A percentile compares a stretch with the other conserved stretches of the same genome.
phyloP scores from a whole-genome alignment of 2,113 vertebrate genomes.

The Scatophagus argus region DNA sequence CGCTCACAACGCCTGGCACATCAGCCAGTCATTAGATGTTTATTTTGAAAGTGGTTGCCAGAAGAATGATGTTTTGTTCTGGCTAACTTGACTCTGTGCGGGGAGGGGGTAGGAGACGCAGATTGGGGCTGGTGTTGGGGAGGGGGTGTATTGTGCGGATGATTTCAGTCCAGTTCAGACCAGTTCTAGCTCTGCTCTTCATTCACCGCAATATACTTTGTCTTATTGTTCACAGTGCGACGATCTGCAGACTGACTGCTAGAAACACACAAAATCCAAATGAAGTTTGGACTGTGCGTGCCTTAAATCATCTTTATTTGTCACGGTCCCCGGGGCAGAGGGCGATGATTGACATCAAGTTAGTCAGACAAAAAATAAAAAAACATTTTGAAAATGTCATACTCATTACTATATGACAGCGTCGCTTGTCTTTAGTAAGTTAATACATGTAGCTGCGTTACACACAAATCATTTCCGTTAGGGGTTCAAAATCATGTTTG shows the following conservation, averaged over 20 bases:
- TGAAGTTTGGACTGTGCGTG: neutral
- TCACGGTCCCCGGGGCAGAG: neutral
- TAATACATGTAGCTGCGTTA: too few species aligned
- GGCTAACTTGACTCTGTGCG: rapidly evolving
- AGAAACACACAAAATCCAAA: neutral
- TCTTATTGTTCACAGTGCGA: conserved; percentile 48
- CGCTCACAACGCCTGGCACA: neutral
- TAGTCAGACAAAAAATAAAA: conserved; percentile 4
- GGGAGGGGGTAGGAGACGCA: conserved; percentile 34
- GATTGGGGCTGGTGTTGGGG: neutral
- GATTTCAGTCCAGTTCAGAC: conserved; percentile 86
- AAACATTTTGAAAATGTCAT: too few species aligned
- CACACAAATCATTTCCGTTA: neutral
- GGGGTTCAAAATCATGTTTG: neutral
- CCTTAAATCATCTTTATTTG: neutral
- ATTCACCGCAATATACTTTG: conserved; percentile 58
- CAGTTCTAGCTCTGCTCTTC: conserved; percentile 76
- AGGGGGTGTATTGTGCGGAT: conserved; percentile 60
- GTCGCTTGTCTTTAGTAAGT: too few species aligned
- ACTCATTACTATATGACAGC: neutral
- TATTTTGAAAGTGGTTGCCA: conserved; percentile 26
- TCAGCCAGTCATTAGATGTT: neutral
- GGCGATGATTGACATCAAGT: neutral
- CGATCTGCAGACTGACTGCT: neutral
- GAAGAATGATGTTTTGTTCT: rapidly evolving